Evolutionary conservation across 2,888 invertebrate genomes (phyloP).

Genomic region (Epirrita christyi): DNA sequence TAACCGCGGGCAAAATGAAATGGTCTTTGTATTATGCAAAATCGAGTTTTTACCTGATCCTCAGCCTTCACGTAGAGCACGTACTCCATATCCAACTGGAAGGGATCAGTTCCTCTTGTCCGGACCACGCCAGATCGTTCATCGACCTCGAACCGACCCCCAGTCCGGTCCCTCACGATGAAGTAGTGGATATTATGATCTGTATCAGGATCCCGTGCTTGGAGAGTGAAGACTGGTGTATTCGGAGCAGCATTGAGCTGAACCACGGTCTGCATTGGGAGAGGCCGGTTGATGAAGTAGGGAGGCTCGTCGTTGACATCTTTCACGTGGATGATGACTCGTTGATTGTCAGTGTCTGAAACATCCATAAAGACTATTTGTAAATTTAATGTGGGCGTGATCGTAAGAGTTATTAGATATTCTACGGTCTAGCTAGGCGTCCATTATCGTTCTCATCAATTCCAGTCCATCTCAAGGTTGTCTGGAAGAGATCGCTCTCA

Average conservation of each 20-base stretch:
- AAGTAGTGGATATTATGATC: constrained; percentile 98
- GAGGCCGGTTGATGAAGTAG: constrained; percentile 97
- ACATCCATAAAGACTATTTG: constrained; percentile 30
- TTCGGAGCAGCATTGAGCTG: constrained; percentile 97
- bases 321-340: constrained; percentile 97
- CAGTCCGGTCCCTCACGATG: constrained; percentile 95
- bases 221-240: constrained; percentile 98
- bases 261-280: constrained; percentile 99
- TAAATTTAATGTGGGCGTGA: too few relatives aligned
- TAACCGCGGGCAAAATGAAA: too few relatives aligned
- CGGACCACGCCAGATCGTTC: constrained; percentile 96
- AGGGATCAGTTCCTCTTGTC: constrained; percentile 95
- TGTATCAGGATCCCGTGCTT: constrained; percentile 98
- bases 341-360: constrained; percentile 97
- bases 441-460: too few relatives aligned
- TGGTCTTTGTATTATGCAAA: too few relatives aligned
- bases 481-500: too few relatives aligned
- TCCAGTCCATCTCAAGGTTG: too few relatives aligned
- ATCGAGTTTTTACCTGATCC: constrained; percentile 87
- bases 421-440: too few relatives aligned
- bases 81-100: constrained; percentile 98
- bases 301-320: constrained; percentile 99
- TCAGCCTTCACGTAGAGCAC: constrained; percentile 98
- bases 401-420: too few relatives aligned
- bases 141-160: constrained; percentile 93